A percentile compares a stretch with the other conserved stretches of the same genome.
Conservation (phyloP, 2,888 invertebrate species). For the Pteria penguin region DNA sequence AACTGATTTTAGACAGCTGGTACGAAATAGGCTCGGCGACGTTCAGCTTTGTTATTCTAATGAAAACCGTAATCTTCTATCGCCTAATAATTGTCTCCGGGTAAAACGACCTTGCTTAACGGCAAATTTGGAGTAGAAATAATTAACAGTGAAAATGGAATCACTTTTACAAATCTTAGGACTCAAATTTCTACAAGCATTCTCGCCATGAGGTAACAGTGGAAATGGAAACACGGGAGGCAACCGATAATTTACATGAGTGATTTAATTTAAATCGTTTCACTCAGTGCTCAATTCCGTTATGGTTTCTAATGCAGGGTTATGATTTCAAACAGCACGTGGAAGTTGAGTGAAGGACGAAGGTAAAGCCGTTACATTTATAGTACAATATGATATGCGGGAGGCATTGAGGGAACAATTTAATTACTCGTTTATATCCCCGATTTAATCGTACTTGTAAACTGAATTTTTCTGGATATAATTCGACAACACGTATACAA, state of each 20-base stretch:
- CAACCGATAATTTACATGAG: background rate
- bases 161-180: slow-evolving; percentile 14
- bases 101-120: slow-evolving; percentile 38
- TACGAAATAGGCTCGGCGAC: slow-evolving; percentile 38
- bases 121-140: slow-evolving; percentile 22
- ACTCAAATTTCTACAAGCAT: background rate
- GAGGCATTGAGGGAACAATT: too few species aligned
- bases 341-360: too few species aligned
- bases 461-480: too few species aligned
- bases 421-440: too few species aligned
- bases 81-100: slow-evolving; percentile 49
- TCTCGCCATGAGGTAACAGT: background rate
- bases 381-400: too few species aligned
- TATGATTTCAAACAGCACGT: too few species aligned
- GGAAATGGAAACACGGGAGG: background rate
- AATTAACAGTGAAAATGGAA: slow-evolving; percentile 29
- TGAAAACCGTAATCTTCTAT: slow-evolving; percentile 56
- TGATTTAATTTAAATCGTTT: background rate
- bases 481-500: too few species aligned
- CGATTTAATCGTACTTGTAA: too few species aligned
- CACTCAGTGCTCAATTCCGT: too few species aligned
- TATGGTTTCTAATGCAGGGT: too few species aligned
- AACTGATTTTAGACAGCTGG: slow-evolving; percentile 53
- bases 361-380: too few species aligned
- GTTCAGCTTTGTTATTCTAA: slow-evolving; percentile 55